Conservation (phyloP, 2,797 vertebrate species). For the Etheostoma perlongum region DNA sequence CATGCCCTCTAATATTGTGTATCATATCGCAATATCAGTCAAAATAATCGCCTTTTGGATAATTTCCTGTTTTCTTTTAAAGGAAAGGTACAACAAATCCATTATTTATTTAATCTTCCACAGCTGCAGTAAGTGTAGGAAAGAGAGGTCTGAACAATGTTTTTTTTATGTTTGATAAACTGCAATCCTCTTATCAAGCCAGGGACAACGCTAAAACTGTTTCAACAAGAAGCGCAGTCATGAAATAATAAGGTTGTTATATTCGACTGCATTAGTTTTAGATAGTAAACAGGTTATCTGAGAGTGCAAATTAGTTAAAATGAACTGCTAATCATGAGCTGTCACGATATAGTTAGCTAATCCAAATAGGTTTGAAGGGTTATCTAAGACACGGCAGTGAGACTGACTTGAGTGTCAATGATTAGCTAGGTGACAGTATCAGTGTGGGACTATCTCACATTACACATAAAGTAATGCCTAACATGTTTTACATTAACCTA, state of each 20-base stretch:
- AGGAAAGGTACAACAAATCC: slow-evolving; percentile 4
- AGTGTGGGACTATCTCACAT: neutral
- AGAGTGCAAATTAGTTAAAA: neutral
- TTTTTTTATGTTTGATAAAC: neutral
- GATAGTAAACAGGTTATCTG: neutral
- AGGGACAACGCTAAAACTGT: too few relatives aligned
- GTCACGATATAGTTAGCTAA: neutral
- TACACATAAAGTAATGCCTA: neutral
- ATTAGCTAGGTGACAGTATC: slow-evolving; percentile 4
- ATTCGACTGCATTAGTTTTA: neutral
- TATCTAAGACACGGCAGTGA: neutral
- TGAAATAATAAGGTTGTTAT: neutral
- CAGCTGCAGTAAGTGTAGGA: neutral
- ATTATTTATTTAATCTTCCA: neutral
- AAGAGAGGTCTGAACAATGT: neutral
- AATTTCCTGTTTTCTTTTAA: neutral
- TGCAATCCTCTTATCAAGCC: neutral
- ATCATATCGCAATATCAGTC: too few relatives aligned
- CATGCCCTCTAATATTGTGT: too few relatives aligned
- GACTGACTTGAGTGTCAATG: slow-evolving; percentile 1
- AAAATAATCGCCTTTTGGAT: too few relatives aligned
- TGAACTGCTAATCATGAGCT: neutral
- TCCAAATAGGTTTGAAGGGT: neutral
- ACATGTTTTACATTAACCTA: neutral
- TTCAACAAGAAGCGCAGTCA: neutral